Conservation (phyloP, 2,888 invertebrate species). For the Trachelus tabidus region DNA sequence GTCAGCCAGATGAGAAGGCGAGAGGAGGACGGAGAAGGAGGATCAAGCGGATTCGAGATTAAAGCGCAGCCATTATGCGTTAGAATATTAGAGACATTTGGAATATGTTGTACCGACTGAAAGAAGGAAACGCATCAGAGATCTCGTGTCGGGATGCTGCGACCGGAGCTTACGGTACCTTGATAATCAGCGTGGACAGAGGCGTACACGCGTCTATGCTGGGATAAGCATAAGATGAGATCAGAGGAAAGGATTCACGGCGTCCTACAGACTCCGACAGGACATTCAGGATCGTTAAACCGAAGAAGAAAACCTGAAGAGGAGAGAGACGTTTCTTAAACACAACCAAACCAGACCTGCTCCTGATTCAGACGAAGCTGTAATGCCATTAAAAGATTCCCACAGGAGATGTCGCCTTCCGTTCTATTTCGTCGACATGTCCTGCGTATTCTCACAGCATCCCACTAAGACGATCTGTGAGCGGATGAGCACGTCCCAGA, state of each 20-base stretch:
- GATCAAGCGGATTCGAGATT: background rate
- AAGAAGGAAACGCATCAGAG: conserved; percentile 1
- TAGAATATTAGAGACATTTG: background rate
- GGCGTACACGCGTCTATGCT: conserved; percentile 43
- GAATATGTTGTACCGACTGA: background rate
- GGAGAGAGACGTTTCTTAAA: background rate
- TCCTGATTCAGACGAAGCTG: conserved; percentile 35
- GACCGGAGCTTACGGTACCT: conserved; percentile 46
- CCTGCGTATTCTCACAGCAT: conserved; percentile 31
- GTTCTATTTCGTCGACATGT: background rate
- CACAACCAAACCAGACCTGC: conserved; percentile 37
- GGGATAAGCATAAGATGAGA: conserved; percentile 29
- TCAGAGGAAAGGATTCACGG: background rate
- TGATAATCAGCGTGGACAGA: conserved; percentile 53
- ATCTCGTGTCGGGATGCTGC: conserved; percentile 1
- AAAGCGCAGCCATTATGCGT: background rate
- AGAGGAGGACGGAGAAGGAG: background rate
- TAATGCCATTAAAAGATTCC: conserved; percentile 28
- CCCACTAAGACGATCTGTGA: conserved; percentile 40
- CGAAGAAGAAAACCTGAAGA: conserved; percentile 4
- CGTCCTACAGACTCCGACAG: conserved; percentile 15
- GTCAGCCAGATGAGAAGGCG: background rate
- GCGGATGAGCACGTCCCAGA: conserved; percentile 41
- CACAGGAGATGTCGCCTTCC: conserved; percentile 18
- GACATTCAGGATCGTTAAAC: conserved; percentile 38